Percentiles rank a stretch among this genome's conserved stretches.
Evolutionary conservation across 2,797 vertebrate genomes (phyloP).

Genomic region (Eulemur coronatus): DNA sequence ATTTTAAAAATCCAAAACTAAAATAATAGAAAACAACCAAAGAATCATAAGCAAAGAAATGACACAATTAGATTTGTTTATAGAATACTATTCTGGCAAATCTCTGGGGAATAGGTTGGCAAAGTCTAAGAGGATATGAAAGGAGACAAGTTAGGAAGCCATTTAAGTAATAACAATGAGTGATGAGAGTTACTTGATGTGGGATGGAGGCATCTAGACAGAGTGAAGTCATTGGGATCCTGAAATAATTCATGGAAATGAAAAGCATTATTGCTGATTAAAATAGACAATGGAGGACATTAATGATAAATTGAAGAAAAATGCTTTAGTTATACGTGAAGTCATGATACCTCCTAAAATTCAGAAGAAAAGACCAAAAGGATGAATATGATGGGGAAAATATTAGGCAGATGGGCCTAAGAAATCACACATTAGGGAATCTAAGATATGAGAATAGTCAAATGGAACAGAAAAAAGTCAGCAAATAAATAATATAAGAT

Average conservation of each 20-base stretch:
- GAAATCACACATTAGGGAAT: background rate
- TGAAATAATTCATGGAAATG: slow-evolving; percentile 5
- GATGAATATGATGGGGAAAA: background rate
- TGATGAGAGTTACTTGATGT: background rate
- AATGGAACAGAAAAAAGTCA: background rate
- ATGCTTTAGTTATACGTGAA: background rate
- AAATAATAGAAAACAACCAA: background rate
- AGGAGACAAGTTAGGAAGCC: background rate
- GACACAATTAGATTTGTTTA: background rate
- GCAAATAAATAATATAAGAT: background rate
- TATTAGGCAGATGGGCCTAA: background rate
- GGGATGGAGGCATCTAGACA: background rate
- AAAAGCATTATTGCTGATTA: background rate
- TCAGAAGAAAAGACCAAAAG: background rate
- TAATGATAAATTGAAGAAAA: background rate
- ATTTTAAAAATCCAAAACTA: background rate
- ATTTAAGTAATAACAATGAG: background rate
- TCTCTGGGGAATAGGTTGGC: background rate
- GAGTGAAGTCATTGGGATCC: background rate
- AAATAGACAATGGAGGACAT: background rate
- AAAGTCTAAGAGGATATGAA: background rate
- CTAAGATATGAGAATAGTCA: background rate
- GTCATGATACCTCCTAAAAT: background rate
- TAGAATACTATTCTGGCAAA: background rate
- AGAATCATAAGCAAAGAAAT: background rate